Evolutionary conservation across 2,113 vertebrate species (phyloP), one percentile per base, ranked within the genome.

Genomic region (Neogobius melanostomus): DNA sequence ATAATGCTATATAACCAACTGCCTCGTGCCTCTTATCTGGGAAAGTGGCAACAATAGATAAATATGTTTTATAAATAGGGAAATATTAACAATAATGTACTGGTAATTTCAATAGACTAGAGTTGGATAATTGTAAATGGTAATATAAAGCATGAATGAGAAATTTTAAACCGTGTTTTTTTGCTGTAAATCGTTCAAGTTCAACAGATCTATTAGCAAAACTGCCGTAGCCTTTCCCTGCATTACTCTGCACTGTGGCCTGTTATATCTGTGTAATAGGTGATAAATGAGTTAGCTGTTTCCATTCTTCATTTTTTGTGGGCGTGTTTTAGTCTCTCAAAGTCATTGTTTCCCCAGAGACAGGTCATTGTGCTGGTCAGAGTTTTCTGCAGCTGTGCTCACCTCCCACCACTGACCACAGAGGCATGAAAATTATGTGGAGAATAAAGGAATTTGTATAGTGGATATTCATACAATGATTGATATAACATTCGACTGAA

Each of bases 311-410:
- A 86, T 85, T 84, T 36, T 36, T 62, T 46, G 43, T 54, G 74
- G 53, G 71, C 14, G 53, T 59, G 67, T 77, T 79, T 70, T 80
- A 77, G 74, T 68, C 71, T 90, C 81, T 91, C 91, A 91, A 91
- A 91, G 90, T 92, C 91, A 90, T 88, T 82, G 84, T 86, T 88
- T 87, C 90, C 89, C 90, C 63, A 67, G 88, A 84, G 89, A 84
- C 68, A 84, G 86, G 82, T 89, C 82, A 82, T 79, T 81, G 77
- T 79, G 80, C 84, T 90, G 90, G 88, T 89, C 83, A 91, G 85
- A 88, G 85, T 82, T 82, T 82, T 80, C 71, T 85, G 81, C 74
- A 72, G 77, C 77, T 65, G 76, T 36, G 65, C 74, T 90, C 85
- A 87, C 84, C 79, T 82, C 83, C 80, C 75, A 74, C 76, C 70